A percentile compares a stretch with the other conserved stretches of the same genome.
These are phyloP conservation scores for Edolisoma coerulescens DNA, from an alignment of 2,113 vertebrate genomes.

Conservation along the genomic window DNA sequence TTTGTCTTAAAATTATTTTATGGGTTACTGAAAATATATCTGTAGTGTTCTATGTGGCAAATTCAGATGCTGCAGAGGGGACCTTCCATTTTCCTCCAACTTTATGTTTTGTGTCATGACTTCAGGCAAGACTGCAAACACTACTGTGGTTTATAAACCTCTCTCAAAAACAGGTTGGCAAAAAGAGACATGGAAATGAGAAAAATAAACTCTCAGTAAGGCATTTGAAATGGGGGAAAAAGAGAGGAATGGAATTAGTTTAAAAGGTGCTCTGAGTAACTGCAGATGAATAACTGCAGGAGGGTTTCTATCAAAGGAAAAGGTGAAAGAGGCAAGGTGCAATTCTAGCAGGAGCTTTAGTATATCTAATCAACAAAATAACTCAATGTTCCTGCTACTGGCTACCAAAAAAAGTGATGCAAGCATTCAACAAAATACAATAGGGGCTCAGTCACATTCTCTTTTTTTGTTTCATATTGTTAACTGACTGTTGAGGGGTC, in stretches of 20 bases:
- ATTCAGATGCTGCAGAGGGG: not conserved
- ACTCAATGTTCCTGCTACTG: not conserved
- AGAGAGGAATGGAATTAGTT: not conserved
- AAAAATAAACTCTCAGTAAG: not conserved
- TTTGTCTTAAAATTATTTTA: not conserved
- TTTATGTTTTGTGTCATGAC: not conserved
- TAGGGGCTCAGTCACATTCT: not conserved
- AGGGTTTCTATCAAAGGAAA: not conserved
- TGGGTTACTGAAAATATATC: not conserved
- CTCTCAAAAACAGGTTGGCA: not conserved
- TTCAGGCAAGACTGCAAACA: not conserved
- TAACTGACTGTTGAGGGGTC: not conserved
- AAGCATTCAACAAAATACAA: not conserved
- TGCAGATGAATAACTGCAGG: not conserved
- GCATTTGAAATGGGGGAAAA: not conserved
- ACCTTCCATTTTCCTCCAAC: not conserved
- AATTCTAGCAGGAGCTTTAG: not conserved
- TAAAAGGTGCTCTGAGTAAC: not conserved
- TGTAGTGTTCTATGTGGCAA: not conserved
- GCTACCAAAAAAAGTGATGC: not conserved
- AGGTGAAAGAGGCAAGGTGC: not conserved
- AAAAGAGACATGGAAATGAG: not conserved
- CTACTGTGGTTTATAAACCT: not conserved
- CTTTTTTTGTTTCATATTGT: not conserved
- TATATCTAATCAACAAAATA: not conserved